Conservation (phyloP, 2,113 vertebrate species). For the Paracanthobrama guichenoti region DNA sequence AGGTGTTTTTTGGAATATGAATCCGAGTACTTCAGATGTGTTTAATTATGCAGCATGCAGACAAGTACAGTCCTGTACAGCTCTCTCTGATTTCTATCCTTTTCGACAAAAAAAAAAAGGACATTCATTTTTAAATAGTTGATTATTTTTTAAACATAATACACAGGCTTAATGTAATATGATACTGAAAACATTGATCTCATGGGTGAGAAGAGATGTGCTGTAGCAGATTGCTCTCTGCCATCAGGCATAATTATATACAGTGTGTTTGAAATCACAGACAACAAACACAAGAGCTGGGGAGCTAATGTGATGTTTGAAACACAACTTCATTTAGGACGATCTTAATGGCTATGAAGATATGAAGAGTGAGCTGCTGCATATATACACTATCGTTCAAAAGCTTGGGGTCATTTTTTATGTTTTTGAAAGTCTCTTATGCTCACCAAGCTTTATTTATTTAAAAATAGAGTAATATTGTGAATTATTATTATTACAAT, state of each 20-base stretch:
- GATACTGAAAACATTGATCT: slow-evolving; percentile 28
- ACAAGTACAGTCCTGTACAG: background rate
- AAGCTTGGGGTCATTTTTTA: background rate
- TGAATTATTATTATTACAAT: background rate
- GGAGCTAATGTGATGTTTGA: slow-evolving; percentile 4
- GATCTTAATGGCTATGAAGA: background rate
- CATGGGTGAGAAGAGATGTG: slow-evolving; percentile 24
- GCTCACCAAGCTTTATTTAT: background rate
- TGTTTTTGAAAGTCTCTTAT: background rate
- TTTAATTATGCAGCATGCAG: slow-evolving; percentile 7
- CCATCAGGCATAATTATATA: slow-evolving; percentile 17
- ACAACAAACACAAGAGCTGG: background rate
- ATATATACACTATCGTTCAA: background rate
- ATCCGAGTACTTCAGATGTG: background rate
- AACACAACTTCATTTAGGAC: background rate
- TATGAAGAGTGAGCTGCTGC: background rate
- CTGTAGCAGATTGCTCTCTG: background rate
- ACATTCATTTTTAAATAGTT: slow-evolving; percentile 9
- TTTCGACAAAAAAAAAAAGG: too few species aligned
- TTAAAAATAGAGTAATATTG: background rate
- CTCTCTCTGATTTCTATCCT: background rate
- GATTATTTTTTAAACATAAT: slow-evolving; percentile 16
- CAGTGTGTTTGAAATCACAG: slow-evolving; percentile 7
- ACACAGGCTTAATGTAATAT: background rate
- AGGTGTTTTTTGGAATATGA: slow-evolving; percentile 11